Conservation (phyloP, 2,888 invertebrate genomes). For the Synanthedon formicaeformis region DNA sequence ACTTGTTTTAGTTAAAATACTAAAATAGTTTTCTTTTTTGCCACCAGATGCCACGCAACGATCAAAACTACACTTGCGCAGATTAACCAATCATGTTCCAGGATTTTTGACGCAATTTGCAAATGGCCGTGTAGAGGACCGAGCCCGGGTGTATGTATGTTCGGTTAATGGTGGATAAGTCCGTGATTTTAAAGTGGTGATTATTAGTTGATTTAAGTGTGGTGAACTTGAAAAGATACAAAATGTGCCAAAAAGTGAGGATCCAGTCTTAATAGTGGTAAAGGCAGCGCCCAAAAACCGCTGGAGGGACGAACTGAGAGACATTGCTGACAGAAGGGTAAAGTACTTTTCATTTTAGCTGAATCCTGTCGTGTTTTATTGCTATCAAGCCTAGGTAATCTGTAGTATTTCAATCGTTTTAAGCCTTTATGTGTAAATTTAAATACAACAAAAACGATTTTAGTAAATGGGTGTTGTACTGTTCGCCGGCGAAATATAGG, state of each 20-base stretch:
- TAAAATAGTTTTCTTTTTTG: slow-evolving; percentile 21
- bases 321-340: slow-evolving; percentile 66
- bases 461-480: slow-evolving; percentile 24
- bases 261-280: slow-evolving; percentile 66
- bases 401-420: slow-evolving; percentile 8
- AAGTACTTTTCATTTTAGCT: slow-evolving; percentile 36
- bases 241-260: slow-evolving; percentile 70
- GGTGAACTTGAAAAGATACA: slow-evolving; percentile 55
- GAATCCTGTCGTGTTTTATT: neutral
- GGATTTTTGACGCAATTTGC: slow-evolving; percentile 71
- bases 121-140: slow-evolving; percentile 70
- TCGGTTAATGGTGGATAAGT: slow-evolving; percentile 60
- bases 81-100: slow-evolving; percentile 56
- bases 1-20: slow-evolving; percentile 16
- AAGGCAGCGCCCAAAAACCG: slow-evolving; percentile 54
- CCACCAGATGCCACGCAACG: slow-evolving; percentile 35
- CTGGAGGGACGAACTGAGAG: slow-evolving; percentile 58
- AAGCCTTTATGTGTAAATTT: slow-evolving; percentile 2
- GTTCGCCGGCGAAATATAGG: slow-evolving; percentile 24
- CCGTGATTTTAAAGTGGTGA: slow-evolving; percentile 56
- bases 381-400: slow-evolving; percentile 5
- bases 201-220: slow-evolving; percentile 49
- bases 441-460: neutral
- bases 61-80: slow-evolving; percentile 46
- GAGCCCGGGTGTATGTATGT: slow-evolving; percentile 61